These are phyloP conservation scores for Anoura caudifer DNA, from an alignment of 2,113 vertebrate genomes.

Conservation along the genomic window DNA sequence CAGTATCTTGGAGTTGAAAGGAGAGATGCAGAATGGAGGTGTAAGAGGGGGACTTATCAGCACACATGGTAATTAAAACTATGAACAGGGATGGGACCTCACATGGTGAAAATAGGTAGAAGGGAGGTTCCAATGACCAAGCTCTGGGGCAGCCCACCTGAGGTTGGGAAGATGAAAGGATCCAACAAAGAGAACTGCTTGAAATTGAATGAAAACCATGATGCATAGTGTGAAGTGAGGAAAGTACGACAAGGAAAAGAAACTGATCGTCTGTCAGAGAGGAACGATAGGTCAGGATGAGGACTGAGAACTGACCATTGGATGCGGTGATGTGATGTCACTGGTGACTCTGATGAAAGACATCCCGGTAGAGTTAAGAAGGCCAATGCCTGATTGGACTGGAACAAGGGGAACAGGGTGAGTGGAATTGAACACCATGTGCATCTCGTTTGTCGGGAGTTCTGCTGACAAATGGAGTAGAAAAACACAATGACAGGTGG, in stretches of 20 bases:
- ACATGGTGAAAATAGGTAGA: not conserved
- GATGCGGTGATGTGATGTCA: too few relatives aligned
- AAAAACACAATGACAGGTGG: not conserved
- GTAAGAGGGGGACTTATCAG: not conserved
- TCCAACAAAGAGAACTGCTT: not conserved
- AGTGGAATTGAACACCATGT: accelerated
- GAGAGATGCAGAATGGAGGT: not conserved
- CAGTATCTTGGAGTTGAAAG: not conserved
- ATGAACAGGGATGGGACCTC: too few relatives aligned
- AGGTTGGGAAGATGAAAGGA: not conserved
- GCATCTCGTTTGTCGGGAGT: accelerated
- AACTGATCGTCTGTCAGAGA: not conserved
- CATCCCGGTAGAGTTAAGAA: not conserved
- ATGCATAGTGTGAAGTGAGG: not conserved
- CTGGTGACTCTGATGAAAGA: not conserved
- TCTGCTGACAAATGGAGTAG: not conserved
- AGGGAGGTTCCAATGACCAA: not conserved
- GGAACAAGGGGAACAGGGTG: not conserved
- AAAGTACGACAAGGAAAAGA: not conserved
- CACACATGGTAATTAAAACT: not conserved
- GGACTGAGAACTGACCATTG: not conserved
- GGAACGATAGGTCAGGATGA: not conserved
- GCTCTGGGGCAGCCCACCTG: not conserved
- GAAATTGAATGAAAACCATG: not conserved
- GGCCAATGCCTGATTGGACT: not conserved